phyloP scores from a whole-genome alignment of 2,888 invertebrate species.

The Lasioglossum vierecki region DNA sequence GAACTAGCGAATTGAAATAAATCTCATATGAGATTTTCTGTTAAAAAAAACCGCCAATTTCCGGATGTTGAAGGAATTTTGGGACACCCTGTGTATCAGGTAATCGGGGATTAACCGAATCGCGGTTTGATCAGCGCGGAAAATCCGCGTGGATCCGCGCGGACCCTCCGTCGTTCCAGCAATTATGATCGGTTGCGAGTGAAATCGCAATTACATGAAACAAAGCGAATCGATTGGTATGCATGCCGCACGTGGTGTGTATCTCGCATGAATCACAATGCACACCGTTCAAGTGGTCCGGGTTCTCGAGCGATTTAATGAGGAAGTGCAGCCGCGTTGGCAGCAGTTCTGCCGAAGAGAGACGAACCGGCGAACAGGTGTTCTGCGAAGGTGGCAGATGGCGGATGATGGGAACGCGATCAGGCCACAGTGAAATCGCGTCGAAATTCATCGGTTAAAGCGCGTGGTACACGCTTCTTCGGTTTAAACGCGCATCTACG shows the following conservation, averaged over 20 bases:
- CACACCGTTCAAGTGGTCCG: not conserved
- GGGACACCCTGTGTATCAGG: too few relatives aligned
- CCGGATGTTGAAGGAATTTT: too few relatives aligned
- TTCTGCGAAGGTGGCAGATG: conserved; percentile 68
- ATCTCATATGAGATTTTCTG: too few relatives aligned
- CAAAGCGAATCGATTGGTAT: conserved; percentile 23
- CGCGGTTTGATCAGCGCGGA: not conserved
- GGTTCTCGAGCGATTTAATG: conserved; percentile 16
- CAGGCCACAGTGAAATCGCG: conserved; percentile 60
- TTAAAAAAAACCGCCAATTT: too few relatives aligned
- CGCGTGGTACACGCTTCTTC: not conserved
- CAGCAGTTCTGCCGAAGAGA: conserved; percentile 13
- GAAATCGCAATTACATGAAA: conserved; percentile 44
- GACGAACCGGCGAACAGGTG: conserved; percentile 71
- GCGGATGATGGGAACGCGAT: conserved; percentile 65
- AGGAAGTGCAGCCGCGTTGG: conserved; percentile 48
- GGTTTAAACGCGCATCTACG: not conserved
- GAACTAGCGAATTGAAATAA: too few relatives aligned
- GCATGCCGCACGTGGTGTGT: not conserved
- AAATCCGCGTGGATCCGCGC: not conserved
- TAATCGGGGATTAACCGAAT: not conserved
- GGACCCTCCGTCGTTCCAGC: not conserved
- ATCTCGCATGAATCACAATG: conserved; percentile 9
- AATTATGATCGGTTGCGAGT: conserved; percentile 5
- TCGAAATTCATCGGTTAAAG: conserved; percentile 38